Percentiles rank a stretch among this genome's conserved stretches.
Evolutionary conservation across 35 echinoderm and acorn worm species (phyloP).

Genomic region (Hemicentrotus pulcherrimus): DNA sequence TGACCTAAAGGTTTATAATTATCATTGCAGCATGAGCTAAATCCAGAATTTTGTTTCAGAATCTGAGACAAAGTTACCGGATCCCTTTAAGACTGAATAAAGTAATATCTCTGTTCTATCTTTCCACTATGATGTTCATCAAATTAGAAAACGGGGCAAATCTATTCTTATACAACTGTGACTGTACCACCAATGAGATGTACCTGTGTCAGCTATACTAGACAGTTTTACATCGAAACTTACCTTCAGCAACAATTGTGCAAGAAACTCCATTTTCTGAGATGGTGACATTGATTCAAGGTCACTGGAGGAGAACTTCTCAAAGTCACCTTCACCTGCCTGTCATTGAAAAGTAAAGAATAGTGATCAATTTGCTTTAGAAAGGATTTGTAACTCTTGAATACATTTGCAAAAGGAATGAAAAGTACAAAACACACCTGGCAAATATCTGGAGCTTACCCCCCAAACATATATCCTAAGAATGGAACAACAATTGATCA

Average conservation of each 20-base stretch:
- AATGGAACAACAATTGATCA: no score
- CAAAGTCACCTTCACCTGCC: slow-evolving; percentile 61
- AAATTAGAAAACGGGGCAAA: neutral
- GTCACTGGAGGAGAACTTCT: slow-evolving; percentile 61
- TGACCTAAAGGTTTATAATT: no score
- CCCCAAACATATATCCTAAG: no score
- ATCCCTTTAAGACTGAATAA: neutral
- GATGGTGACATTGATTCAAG: slow-evolving; percentile 64
- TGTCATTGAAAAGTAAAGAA: neutral
- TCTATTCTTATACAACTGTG: neutral
- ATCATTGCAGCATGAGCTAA: no score
- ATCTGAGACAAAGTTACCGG: no score
- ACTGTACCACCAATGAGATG: neutral
- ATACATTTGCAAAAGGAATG: no score
- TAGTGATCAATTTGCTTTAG: neutral
- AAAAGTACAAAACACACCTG: no score
- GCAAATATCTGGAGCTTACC: no score
- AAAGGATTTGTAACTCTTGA: no score
- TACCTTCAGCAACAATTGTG: slow-evolving; percentile 78
- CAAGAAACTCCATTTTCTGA: slow-evolving; percentile 81
- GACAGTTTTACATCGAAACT: neutral
- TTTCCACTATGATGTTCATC: neutral
- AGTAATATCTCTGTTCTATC: neutral
- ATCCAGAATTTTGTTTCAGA: no score
- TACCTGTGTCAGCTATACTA: neutral